Base-by-base conservation (phyloP, 2,113 vertebrate species). In the Charadrius vociferus region DNA sequence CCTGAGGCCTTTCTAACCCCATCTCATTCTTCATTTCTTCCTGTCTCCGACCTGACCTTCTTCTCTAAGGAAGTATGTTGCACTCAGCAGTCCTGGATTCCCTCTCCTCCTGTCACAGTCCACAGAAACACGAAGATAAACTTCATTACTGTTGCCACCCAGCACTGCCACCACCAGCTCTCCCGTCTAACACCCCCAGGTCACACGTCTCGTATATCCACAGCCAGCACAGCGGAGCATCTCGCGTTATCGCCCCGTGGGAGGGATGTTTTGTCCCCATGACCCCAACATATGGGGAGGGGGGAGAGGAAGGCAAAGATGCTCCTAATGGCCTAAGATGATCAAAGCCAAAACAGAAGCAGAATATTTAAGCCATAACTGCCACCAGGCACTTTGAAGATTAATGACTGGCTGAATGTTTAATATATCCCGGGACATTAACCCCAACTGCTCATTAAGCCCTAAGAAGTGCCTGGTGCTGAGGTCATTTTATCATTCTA, bases 351-450 rank as follows among this genome's bases (percentile, higher is more conserved):
- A 65, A 95, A 82, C n/a, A 72, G 34, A 75, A 95, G 96, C 63
- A 95, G 93, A 80, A 88, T 53, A 74, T 79, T 88, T 45, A 92
- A 98, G 88, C 88, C 90, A 65, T 52, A 81, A 83, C 24, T 82
- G 88, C 89, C 79, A 75, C 95, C 78, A 87, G 67, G 75, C 70
- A 65, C 93, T 70, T 66, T 74, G 91, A 93, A 88, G 84, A 96
- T 92, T 70, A 90, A 95, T 43, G 74, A 88, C 79, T 81, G 93
- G 78, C 93, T 96, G 95, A 77, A 75, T 91, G 68, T 74, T 95
- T 90, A 95, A 95, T 73, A 43, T 37, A 67, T n/a, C 68, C 80
- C 39, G 4, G 83, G 59, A 72, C 72, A 91, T 97, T 93, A 75
- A 79, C 47, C 75, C 55, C 43, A 20, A 14, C 36, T 39, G 79